phyloP scores from a whole-genome alignment of 2,113 vertebrate genomes.

The Asarcornis scutulata region DNA sequence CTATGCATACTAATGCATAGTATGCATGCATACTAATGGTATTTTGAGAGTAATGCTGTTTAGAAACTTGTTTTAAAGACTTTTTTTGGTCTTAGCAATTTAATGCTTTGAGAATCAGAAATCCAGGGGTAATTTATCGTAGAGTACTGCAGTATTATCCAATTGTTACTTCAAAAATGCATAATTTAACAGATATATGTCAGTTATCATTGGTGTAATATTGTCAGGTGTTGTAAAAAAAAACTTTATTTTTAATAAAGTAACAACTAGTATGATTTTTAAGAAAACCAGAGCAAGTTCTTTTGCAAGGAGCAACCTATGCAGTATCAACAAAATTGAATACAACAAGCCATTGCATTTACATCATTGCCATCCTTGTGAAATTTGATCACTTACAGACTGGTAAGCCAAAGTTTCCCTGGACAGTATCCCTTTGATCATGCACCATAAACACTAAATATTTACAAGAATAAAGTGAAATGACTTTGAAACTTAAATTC shows the following conservation, averaged over 20 bases:
- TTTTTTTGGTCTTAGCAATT: background rate
- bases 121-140: background rate
- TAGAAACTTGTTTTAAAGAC: background rate
- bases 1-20: background rate
- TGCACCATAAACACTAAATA: background rate
- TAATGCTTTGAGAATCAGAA: background rate
- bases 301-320: background rate
- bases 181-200: background rate
- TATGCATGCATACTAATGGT: background rate
- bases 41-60: background rate
- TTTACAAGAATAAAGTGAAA: background rate
- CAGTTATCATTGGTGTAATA: background rate
- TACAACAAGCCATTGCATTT: background rate
- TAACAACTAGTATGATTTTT: background rate
- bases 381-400: background rate
- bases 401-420: background rate
- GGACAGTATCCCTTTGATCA: background rate
- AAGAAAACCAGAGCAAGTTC: background rate
- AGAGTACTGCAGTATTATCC: background rate
- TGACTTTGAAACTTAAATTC: background rate
- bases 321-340: background rate
- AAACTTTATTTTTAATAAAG: background rate
- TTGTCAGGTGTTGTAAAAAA: background rate
- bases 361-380: background rate
- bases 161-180: background rate